Base-by-base conservation (phyloP, 2,888 invertebrate species). In the Troglohyphantes excavatus region DNA sequence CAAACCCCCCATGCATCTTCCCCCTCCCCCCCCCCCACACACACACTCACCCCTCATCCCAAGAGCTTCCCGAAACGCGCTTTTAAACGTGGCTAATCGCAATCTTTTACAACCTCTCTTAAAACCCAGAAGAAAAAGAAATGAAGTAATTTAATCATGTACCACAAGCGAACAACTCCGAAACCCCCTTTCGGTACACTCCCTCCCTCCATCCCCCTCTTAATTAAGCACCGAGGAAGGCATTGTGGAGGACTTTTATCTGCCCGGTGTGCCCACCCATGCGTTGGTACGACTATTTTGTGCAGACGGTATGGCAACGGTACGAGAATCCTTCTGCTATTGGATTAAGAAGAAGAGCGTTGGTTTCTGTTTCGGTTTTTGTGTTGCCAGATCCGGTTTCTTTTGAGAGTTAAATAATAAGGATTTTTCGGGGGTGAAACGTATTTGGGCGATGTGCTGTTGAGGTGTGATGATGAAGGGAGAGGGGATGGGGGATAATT, bases 151-250 rank as follows among this genome's bases (percentile, higher is more conserved):
- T 87, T 81, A 87, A 86, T 86, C 86, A 86, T 83, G 83, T 46
- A 73, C 83, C 83, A 46, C 83, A 83, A 83, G 83, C 83, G 68
- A 53, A 81, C 79, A 53, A 29, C 53, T 68, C 46, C 7, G 53
- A 5, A 13, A 53, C 53, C 26, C 61, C 73, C 68, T n/a, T n/a
- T n/a, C n/a, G n/a, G n/a, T n/a, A n/a, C n/a, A n/a, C n/a, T n/a
- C n/a, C 26, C 29, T 63, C 63, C 26, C 61, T 61, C 19, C 53
- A 63, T 13, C 5, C 33, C 26, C 70, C 73, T 81, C 87, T 87
- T 87, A 87, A 87, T 87, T 87, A 87, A 87, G 81, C 81, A 81
- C 65, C 73, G 65, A 70, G 85, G 73, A 63, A 73, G 67, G 39
- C 65, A 73, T 76, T 76, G 75, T 76, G 33, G 53, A 67, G 85